Evolutionary conservation across 2,797 vertebrate species (phyloP), one percentile per base, ranked within the genome.

Genomic region (Enteromius unitaeniatus): DNA sequence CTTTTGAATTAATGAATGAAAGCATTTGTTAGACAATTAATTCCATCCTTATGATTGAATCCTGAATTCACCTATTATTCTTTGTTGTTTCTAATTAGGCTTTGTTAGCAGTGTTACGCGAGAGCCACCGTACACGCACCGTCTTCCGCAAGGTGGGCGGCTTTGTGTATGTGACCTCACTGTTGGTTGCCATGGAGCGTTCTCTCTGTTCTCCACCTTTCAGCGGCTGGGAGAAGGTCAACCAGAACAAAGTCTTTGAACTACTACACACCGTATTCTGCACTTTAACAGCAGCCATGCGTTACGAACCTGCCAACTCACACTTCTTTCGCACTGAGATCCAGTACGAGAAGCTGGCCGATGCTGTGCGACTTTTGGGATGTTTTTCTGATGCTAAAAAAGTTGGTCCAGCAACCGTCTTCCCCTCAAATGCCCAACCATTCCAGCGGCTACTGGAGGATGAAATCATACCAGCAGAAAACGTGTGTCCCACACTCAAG

Each of bases 291-390:
- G 97, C 98, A 11, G 97, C 98, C n/a, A 99, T 99, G 98, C 97
- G 97, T 88, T 99, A 99, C 0, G 98, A 99, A 87, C 97, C 98
- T 0, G 98, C 98, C 93, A 99, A 99, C 93, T 98, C 98, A 0
- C 95, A 99, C 91, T 99, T 99, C 95, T 99, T 99, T 93, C 96
- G 93, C 90, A 98, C 97, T 0, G 98, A 99, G 93, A 97, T 99
- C 93, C 98, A 99, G 92, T 99, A 99, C 6, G 98, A 99, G 93
- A 99, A 99, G 91, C 93, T 99, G 92, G 97, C 98, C 0, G 97
- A 99, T 78, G 98, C 98, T 0, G 96, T 99, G 78, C 94, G 98
- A 85, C 94, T 99, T 80, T 96, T 99, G 79, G 98, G 98, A 88
- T 99, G 98, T 91, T 99, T 99, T 93, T 97, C 97, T 3, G 97